Percentiles rank a stretch among this genome's conserved stretches.
phyloP scores from a whole-genome alignment of 2,113 vertebrate genomes.

The Eclectus roratus region DNA sequence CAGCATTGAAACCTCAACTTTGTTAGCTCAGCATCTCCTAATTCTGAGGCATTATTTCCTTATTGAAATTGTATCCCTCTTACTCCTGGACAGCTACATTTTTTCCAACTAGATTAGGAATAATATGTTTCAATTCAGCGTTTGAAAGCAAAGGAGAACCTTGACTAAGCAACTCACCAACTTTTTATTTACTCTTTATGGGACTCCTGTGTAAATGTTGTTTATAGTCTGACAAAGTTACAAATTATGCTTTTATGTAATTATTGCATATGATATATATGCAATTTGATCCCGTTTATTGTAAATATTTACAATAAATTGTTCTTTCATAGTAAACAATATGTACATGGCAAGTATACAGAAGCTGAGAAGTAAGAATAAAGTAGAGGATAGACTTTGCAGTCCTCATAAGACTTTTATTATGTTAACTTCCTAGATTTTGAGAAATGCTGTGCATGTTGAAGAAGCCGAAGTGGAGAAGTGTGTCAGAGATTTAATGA shows the following conservation, averaged over 20 bases:
- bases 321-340: background rate
- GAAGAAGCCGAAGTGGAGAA: constrained; percentile 76
- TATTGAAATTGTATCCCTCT: background rate
- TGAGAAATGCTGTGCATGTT: constrained; percentile 77
- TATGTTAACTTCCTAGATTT: constrained; percentile 72
- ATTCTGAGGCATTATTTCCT: background rate
- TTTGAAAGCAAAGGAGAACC: background rate
- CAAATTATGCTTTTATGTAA: background rate
- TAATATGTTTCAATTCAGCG: background rate
- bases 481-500: constrained; percentile 82
- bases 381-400: background rate
- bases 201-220: background rate
- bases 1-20: background rate
- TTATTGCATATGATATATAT: background rate
- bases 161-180: background rate
- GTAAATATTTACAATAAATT: background rate
- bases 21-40: background rate
- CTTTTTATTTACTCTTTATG: background rate
- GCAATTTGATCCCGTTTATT: background rate
- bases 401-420: background rate
- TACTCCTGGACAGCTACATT: background rate
- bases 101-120: background rate
- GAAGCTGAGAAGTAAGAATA: background rate
- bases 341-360: background rate
- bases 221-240: background rate